phyloP scores from a whole-genome alignment of 2,113 vertebrate genomes.

The Sterrhoptilus dennistouni region DNA sequence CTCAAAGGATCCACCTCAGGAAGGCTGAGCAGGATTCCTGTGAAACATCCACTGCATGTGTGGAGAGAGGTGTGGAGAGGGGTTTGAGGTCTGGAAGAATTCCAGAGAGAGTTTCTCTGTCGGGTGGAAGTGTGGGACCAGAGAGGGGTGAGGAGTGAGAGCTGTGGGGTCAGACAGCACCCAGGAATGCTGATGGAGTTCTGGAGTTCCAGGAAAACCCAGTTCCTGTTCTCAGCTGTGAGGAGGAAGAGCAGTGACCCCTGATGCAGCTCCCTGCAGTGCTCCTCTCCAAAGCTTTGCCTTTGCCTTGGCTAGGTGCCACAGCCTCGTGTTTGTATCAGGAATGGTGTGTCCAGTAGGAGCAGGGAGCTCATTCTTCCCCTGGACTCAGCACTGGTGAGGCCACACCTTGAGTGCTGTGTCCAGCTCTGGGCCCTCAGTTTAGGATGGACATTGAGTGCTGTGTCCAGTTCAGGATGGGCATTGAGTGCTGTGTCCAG shows the following conservation, averaged over 20 bases:
- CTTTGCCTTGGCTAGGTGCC: too few relatives aligned
- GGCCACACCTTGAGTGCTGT: too few relatives aligned
- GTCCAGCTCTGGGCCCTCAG: too few relatives aligned
- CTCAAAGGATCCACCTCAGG: not conserved
- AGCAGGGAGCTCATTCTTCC: too few relatives aligned
- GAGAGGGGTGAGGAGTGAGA: not conserved
- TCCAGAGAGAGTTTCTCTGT: not conserved
- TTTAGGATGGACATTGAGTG: too few relatives aligned
- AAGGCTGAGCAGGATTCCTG: not conserved
- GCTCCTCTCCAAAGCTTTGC: fast-evolving
- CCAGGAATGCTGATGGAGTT: fast-evolving
- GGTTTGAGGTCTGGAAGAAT: not conserved
- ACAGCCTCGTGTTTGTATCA: too few relatives aligned
- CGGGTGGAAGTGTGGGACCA: not conserved
- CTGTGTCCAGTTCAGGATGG: too few relatives aligned
- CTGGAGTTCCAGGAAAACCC: not conserved
- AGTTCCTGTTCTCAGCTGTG: not conserved
- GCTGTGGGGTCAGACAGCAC: not conserved
- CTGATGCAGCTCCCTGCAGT: not conserved
- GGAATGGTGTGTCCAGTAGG: too few relatives aligned
- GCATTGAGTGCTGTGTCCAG: too few relatives aligned
- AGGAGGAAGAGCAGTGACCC: fast-evolving
- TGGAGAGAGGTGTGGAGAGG: not conserved
- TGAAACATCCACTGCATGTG: fast-evolving
- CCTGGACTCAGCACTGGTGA: too few relatives aligned